phyloP scores from a whole-genome alignment of 1,140 invertebrate species.

The Anastrepha obliqua region DNA sequence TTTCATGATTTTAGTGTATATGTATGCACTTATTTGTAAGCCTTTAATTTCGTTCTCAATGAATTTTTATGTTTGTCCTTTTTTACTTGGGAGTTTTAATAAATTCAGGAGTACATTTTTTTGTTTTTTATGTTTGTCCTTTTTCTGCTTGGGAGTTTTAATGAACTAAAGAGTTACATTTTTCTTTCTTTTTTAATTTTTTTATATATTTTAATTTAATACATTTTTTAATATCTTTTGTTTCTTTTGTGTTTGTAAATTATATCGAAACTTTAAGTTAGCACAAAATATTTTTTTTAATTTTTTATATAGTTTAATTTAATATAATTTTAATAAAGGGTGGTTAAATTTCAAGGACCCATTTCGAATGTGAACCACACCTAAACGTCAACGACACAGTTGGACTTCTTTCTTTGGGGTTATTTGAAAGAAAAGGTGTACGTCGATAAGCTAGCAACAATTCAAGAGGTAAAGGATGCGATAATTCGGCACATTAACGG shows the following conservation, averaged over 20 bases:
- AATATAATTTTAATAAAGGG: not conserved
- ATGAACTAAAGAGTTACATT: too few relatives aligned
- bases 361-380: too few relatives aligned
- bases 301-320: not conserved
- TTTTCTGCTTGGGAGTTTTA: too few relatives aligned
- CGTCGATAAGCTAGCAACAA: too few relatives aligned
- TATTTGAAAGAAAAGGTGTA: too few relatives aligned
- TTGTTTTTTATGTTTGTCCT: too few relatives aligned
- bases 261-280: not conserved
- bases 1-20: not conserved
- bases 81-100: not conserved
- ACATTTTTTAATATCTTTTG: not conserved
- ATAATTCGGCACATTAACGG: too few relatives aligned
- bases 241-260: slow-evolving; percentile 52
- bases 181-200: not conserved
- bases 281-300: not conserved
- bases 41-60: slow-evolving; percentile 10
- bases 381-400: too few relatives aligned
- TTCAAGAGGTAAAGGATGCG: too few relatives aligned
- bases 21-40: not conserved
- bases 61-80: not conserved
- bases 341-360: too few relatives aligned
- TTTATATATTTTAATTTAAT: not conserved
- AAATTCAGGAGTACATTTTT: too few relatives aligned
- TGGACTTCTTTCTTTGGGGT: too few relatives aligned